Percentiles rank a stretch among this genome's conserved stretches.
Conservation (phyloP, 92 coral and sea anemone species). For the Bergia sp. region DNA sequence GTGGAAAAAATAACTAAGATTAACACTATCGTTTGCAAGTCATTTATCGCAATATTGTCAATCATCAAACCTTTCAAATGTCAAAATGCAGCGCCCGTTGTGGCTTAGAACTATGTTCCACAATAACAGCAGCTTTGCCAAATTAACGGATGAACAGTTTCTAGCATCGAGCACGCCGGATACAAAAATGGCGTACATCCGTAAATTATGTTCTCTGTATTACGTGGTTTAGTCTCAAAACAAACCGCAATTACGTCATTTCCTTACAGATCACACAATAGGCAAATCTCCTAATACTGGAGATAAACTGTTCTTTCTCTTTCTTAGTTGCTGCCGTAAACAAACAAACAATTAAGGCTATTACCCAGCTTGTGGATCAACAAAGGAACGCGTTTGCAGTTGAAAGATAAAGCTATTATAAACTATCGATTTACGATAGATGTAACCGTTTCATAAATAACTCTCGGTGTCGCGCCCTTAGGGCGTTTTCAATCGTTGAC, state of each 20-base stretch:
- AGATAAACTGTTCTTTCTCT: neutral
- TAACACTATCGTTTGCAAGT: constrained; percentile 41
- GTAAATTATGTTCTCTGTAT: neutral
- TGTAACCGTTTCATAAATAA: neutral
- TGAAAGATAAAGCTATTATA: constrained; percentile 16
- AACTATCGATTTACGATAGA: neutral
- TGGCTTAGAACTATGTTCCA: neutral
- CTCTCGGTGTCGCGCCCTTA: neutral
- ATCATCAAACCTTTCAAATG: constrained; percentile 41
- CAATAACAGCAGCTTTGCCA: constrained; percentile 21
- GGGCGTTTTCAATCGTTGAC: neutral
- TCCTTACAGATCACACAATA: neutral
- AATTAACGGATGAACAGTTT: constrained; percentile 1
- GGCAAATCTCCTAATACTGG: constrained; percentile 5
- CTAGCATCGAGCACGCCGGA: constrained; percentile 8
- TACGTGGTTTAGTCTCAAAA: neutral
- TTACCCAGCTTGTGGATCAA: constrained; percentile 15
- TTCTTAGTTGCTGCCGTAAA: constrained; percentile 6
- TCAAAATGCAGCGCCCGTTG: neutral
- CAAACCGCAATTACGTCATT: constrained; percentile 3
- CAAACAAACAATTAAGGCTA: constrained; percentile 10
- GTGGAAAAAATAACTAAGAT: neutral
- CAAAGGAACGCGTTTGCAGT: neutral
- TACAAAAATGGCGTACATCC: neutral
- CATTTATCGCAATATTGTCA: constrained; percentile 42